Evolutionary conservation across 2,888 invertebrate species (phyloP).

Genomic region (Limnephilus auricula): DNA sequence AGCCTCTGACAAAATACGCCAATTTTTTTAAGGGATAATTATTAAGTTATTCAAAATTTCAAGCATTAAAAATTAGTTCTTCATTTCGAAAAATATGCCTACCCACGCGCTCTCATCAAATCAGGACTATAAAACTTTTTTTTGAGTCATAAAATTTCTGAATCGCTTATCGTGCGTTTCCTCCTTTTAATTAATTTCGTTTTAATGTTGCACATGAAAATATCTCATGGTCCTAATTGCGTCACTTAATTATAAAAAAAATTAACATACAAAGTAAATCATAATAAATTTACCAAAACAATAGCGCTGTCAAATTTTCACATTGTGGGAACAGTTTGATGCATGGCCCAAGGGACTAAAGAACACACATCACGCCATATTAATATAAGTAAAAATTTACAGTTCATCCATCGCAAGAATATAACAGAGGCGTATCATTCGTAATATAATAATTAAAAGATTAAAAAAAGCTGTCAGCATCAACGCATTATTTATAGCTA

Average conservation of each 20-base stretch:
- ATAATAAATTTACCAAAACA: neutral
- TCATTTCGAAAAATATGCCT: too few species aligned
- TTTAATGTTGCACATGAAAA: neutral
- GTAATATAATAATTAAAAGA: constrained; percentile 12
- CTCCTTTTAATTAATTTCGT: neutral
- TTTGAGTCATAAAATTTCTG: neutral
- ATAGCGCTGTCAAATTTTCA: neutral
- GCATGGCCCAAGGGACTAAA: neutral
- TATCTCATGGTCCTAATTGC: constrained; percentile 2
- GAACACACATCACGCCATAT: neutral
- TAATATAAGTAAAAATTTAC: neutral
- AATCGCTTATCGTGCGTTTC: neutral
- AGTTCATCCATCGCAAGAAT: neutral
- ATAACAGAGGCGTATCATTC: constrained; percentile 2
- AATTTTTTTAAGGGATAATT: too few species aligned
- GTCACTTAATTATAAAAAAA: neutral
- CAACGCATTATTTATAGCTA: constrained; percentile 32
- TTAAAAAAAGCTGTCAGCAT: constrained; percentile 34
- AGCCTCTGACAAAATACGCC: too few species aligned
- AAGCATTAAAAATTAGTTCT: too few species aligned
- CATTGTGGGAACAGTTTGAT: neutral
- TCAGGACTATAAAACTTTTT: neutral
- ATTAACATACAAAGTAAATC: neutral
- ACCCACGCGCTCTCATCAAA: too few species aligned
- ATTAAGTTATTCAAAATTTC: too few species aligned